Evolutionary conservation across 2,888 invertebrate species (phyloP), one percentile per base, ranked within the genome.

Genomic region (Polyploca ridens): DNA sequence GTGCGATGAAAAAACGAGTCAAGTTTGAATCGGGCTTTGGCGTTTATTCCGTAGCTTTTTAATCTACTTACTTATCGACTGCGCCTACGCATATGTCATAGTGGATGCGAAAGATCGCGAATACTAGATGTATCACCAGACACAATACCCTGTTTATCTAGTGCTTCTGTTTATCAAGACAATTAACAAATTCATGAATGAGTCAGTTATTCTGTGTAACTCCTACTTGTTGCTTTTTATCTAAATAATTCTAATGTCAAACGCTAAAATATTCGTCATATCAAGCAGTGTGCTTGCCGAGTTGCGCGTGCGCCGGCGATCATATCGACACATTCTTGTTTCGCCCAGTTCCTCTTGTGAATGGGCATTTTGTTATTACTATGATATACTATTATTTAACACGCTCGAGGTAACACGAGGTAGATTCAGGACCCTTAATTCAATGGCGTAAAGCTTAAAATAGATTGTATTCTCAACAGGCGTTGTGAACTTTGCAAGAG

Each of bases 291-390:
- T 41, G 58, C 16, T 33, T 33, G 62, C 16, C 38, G 54, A 41
- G 65, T 62, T 61, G 69, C 58, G 69, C 67, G 63, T 65, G 69
- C 73, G 66, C 66, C n/a, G n/a, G 62, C 68, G 69, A 69, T 72
- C 62, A 41, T 63, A 67, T 70, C 70, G 64, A 62, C 62, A 69
- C 75, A 76, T 76, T 75, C 77, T 70, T 72, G 72, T 58, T 60
- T 35, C 60, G 60, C 62, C 19, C 60, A 41, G 61, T 61, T 27
- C 61, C 61, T 54, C 54, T 61, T 61, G 61, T 61, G 61, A 61
- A 61, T 61, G 61, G 61, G 41, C 61, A 61, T 61, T 60, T 61
- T 61, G 61, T 61, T 61, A 61, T 61, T 61, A 61, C 41, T 61
- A 44, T 41, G 41, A 16, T 41, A 61, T 41, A 33, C 59, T 41